Conservation (phyloP, 2,113 vertebrate species). For the Ageneiosus marmoratus region DNA sequence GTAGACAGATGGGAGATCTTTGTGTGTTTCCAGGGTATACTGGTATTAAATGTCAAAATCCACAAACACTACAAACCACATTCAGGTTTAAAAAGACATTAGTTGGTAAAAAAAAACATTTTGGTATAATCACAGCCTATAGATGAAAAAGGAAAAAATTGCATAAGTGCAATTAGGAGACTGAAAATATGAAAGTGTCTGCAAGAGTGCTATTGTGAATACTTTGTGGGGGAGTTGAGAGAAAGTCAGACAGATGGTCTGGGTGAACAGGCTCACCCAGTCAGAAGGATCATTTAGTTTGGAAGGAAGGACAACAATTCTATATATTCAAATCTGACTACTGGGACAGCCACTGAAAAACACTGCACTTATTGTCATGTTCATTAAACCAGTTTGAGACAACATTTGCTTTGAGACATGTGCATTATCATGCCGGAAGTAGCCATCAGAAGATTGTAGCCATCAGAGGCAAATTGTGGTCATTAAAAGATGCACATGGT, state of each 20-base stretch:
- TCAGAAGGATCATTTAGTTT: background rate
- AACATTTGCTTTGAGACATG: too few relatives aligned
- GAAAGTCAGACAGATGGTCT: slow-evolving; percentile 1
- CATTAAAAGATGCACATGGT: too few relatives aligned
- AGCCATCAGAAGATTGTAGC: too few relatives aligned
- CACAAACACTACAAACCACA: background rate
- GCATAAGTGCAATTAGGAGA: background rate
- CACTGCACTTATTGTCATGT: too few relatives aligned
- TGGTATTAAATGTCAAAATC: background rate
- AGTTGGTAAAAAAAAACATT: background rate
- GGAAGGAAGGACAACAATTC: background rate
- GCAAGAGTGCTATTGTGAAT: background rate
- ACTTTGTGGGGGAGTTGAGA: background rate
- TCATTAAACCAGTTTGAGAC: too few relatives aligned
- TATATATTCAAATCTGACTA: background rate
- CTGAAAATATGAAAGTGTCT: background rate
- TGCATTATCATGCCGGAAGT: too few relatives aligned
- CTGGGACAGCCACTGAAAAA: too few relatives aligned
- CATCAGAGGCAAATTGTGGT: too few relatives aligned
- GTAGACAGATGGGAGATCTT: background rate
- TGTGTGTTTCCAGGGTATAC: background rate
- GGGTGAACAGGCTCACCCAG: background rate
- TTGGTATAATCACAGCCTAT: background rate
- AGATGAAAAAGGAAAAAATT: background rate
- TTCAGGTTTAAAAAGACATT: background rate